Evolutionary conservation across 92 coral and sea anemone genomes (phyloP), one percentile per base, ranked within the genome.

Genomic region (Epizoanthus scotinus): DNA sequence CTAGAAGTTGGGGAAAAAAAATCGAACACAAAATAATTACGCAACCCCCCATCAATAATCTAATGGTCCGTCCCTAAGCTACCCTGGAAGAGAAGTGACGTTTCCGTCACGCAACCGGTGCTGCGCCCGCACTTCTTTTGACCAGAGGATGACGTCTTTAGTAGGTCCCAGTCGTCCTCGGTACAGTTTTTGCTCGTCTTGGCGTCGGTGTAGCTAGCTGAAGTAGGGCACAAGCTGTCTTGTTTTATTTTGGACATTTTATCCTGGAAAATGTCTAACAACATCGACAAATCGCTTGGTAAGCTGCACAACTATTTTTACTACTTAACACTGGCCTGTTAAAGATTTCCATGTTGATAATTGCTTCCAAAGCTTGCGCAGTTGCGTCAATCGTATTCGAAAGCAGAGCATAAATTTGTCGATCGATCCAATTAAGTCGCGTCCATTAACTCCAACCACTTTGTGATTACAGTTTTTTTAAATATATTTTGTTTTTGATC

Each of bases 231-330:
- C n/a, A n/a, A n/a, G 21, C 5, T 54, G 29, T 55, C 26, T 72
- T 29, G 78, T 28, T 27, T 27, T 29, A 29, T 29, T 62, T 7
- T 0, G 26, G 20, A 4, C 36, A 50, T 9, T 8, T 34, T 20
- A 26, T 47, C 24, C 40, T 12, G 7, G 31, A 75, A 40, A 75
- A 75, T 75, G 81, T n/a, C 81, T 36, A 75, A 69, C 55, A 75
- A 75, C 28, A 75, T 75, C 26, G 81, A 75, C 63, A 75, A 59
- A 59, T 75, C 81, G 50, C 81, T 75, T 59, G 81, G 81, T 75
- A 5, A 75, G 81, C 29, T 64, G 70, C 70, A 31, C 8, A 10
- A 27, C 47, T 10, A 14, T 38, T 20, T 17, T 75, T 36, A 21
- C 36, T 10, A 3, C 19, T 10, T 57, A 0, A n/a, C 21, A 27